These are phyloP conservation scores for Seriola quinqueradiata DNA, from an alignment of 2,113 vertebrate species.

Conservation along the genomic window DNA sequence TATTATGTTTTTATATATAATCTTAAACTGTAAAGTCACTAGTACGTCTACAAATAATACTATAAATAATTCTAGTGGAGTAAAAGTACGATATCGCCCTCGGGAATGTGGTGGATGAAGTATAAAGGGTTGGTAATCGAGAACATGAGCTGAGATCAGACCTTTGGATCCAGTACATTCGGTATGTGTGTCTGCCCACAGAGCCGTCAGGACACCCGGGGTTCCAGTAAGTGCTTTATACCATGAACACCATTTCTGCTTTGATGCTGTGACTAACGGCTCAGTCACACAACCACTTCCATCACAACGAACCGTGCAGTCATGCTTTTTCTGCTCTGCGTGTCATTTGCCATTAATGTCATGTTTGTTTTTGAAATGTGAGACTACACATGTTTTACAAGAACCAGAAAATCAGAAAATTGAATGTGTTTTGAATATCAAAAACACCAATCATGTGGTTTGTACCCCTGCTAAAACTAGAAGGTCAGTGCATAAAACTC, in stretches of 20 bases:
- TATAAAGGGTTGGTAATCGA: slow-evolving; percentile 36
- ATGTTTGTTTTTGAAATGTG: slow-evolving; percentile 63
- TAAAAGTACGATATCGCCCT: no score
- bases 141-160: slow-evolving; percentile 52
- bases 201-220: slow-evolving; percentile 50
- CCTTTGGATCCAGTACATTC: slow-evolving; percentile 34
- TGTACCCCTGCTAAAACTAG: slow-evolving; percentile 32
- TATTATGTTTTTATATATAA: not conserved
- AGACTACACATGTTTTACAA: slow-evolving; percentile 57
- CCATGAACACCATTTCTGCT: slow-evolving; percentile 64
- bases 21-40: not conserved
- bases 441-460: slow-evolving; percentile 68
- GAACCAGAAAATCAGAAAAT: slow-evolving; percentile 49
- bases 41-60: not conserved
- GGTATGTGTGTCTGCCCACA: slow-evolving; percentile 62
- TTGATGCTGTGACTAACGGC: slow-evolving; percentile 75
- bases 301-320: slow-evolving; percentile 49
- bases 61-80: no score
- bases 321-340: slow-evolving; percentile 25
- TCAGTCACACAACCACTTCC: slow-evolving; percentile 74
- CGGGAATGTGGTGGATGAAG: no score
- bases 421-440: slow-evolving; percentile 51
- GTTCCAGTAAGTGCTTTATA: slow-evolving; percentile 74
- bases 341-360: slow-evolving; percentile 65
- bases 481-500: slow-evolving; percentile 3